A percentile compares a stretch with the other conserved stretches of the same genome.
These are phyloP conservation scores for Caenorhabditis sp. DNA, from an alignment of 2,888 invertebrate genomes.

Conservation along the genomic window DNA sequence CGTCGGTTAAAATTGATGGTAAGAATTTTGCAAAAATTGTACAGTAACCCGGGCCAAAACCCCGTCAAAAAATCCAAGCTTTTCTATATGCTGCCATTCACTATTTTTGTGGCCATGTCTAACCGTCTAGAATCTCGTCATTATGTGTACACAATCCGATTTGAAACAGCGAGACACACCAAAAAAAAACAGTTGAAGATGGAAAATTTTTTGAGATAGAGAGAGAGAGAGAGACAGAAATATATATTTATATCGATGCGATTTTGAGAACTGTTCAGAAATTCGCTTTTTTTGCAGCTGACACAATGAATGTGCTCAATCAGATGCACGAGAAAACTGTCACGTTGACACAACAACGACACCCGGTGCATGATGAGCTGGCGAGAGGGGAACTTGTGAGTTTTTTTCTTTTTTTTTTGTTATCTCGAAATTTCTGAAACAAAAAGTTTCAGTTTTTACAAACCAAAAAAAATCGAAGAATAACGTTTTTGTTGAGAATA, in stretches of 20 bases:
- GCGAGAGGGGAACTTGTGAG: constrained; percentile 3
- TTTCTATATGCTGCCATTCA: too few relatives aligned
- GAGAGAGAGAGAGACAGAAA: background rate
- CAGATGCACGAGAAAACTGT: constrained; percentile 6
- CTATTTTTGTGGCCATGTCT: background rate
- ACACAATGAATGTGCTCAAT: constrained; percentile 5
- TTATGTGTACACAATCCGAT: background rate
- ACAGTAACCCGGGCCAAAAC: too few relatives aligned
- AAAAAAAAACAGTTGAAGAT: background rate
- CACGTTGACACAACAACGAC: background rate
- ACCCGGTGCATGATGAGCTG: constrained; percentile 1
- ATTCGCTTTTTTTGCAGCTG: constrained; percentile 10
- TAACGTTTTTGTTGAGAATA: too few relatives aligned
- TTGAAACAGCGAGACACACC: background rate
- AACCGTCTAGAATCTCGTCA: background rate
- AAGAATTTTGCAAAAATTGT: background rate
- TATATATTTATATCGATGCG: too few relatives aligned
- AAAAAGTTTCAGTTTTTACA: background rate
- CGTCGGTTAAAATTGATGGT: constrained; percentile 3
- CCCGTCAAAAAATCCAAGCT: too few relatives aligned
- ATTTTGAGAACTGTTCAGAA: background rate
- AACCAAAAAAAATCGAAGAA: background rate
- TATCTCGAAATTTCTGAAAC: background rate
- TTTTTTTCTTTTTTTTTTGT: background rate
- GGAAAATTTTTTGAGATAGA: background rate